Percentiles rank a stretch among this genome's conserved stretches.
phyloP scores from a whole-genome alignment of 1,140 invertebrate genomes.

The Sarcophaga peregrina region DNA sequence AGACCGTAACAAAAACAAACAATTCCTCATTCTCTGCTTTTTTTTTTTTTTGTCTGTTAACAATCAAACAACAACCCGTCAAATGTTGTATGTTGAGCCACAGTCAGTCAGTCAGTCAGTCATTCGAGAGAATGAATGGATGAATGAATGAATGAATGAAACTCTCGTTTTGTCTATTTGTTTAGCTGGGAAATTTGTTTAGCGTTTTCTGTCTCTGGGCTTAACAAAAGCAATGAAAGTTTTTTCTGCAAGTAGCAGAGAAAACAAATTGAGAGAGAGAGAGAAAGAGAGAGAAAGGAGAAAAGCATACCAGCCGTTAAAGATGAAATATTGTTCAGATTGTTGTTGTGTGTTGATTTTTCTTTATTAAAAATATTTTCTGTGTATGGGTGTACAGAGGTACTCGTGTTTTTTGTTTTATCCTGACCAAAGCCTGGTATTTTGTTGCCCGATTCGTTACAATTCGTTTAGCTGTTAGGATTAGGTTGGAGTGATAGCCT shows the following conservation, averaged over 20 bases:
- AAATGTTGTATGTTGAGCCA: not conserved
- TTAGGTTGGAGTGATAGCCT: no score
- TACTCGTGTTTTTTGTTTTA: not conserved
- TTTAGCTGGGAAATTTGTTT: slow-evolving; percentile 8
- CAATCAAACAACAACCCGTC: not conserved
- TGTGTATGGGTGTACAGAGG: no score
- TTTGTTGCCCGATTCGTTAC: no score
- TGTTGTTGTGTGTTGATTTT: not conserved
- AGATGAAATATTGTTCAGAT: no score
- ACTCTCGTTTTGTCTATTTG: not conserved
- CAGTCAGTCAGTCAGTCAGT: no score
- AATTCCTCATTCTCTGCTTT: no score
- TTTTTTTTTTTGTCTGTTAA: no score
- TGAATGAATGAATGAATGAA: not conserved
- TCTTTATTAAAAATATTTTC: slow-evolving; percentile 15
- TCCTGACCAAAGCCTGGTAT: not conserved
- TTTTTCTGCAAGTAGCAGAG: not conserved
- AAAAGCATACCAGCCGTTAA: no score
- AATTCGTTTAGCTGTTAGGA: no score
- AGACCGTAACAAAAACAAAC: no score
- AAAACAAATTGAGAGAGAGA: not conserved
- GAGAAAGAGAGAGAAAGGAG: no score
- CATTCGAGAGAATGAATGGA: no score
- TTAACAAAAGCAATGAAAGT: not conserved
- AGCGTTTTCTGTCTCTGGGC: not conserved